Conservation (phyloP, 2,797 vertebrate genomes). For the Gadopsis marmoratus region DNA sequence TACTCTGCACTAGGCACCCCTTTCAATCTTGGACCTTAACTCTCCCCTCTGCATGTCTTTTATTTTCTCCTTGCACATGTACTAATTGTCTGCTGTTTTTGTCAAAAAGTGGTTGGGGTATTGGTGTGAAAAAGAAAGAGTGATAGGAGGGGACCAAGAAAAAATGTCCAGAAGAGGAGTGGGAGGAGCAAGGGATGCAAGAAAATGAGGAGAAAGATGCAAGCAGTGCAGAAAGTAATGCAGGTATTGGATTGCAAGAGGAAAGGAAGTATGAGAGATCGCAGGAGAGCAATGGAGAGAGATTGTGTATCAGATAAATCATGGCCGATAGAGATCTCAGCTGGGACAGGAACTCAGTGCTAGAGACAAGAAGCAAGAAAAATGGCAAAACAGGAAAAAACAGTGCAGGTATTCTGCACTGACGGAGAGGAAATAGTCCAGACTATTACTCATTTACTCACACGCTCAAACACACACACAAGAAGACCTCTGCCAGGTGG, state of each 20-base stretch:
- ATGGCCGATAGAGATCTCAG: slow-evolving; percentile 78
- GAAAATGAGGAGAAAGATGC: slow-evolving; percentile 30
- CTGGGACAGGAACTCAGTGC: slow-evolving; percentile 62
- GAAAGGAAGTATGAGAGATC: neutral
- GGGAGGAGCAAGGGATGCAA: slow-evolving; percentile 11
- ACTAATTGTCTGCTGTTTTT: slow-evolving; percentile 16
- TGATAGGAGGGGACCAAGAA: slow-evolving; percentile 16
- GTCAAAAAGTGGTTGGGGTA: neutral
- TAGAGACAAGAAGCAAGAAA: slow-evolving; percentile 67
- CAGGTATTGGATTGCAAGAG: slow-evolving; percentile 1
- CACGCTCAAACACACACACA: neutral
- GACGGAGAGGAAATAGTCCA: slow-evolving; percentile 53
- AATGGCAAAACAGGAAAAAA: slow-evolving; percentile 66
- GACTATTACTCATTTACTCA: slow-evolving; percentile 52
- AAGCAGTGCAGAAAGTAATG: slow-evolving; percentile 10
- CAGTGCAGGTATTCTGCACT: slow-evolving; percentile 52
- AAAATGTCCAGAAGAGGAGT: neutral
- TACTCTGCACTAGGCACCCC: neutral
- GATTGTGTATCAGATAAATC: slow-evolving; percentile 79
- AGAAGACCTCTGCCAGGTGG: slow-evolving; percentile 49
- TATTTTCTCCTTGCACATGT: slow-evolving; percentile 21
- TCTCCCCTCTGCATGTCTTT: neutral
- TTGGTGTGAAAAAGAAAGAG: neutral
- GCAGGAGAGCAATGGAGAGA: slow-evolving; percentile 36
- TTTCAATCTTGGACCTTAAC: slow-evolving; percentile 11